These are phyloP conservation scores for Mactra quadrangularis DNA, from an alignment of 1,140 invertebrate species.

Conservation along the genomic window DNA sequence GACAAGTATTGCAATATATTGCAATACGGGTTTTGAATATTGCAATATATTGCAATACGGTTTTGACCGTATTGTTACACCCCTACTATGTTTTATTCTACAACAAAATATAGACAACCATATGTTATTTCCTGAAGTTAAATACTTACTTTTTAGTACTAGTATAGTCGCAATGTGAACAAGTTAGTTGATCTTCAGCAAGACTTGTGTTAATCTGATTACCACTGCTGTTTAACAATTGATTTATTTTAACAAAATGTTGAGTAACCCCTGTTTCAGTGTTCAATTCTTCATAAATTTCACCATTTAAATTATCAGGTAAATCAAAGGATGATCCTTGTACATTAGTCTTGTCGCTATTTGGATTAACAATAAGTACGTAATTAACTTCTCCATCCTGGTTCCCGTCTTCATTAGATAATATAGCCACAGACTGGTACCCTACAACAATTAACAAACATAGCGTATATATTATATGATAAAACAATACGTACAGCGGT, in stretches of 20 bases:
- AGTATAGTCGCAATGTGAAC: conserved; percentile 95
- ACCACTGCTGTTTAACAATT: conserved; percentile 4
- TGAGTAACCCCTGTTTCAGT: conserved; percentile 87
- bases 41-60: too few species aligned
- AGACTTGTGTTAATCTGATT: not conserved
- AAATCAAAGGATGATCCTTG: conserved; percentile 45
- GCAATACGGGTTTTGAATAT: too few species aligned
- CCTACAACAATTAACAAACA: too few species aligned
- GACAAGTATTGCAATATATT: too few species aligned
- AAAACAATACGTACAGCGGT: too few species aligned
- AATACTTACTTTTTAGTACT: conserved; percentile 89
- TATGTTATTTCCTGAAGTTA: too few species aligned
- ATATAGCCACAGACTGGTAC: conserved; percentile 93
- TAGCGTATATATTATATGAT: too few species aligned
- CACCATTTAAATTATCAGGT: conserved; percentile 40
- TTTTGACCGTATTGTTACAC: too few species aligned
- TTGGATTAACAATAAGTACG: conserved; percentile 92
- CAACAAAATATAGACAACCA: too few species aligned
- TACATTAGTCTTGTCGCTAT: conserved; percentile 77
- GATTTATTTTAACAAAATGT: conserved; percentile 85
- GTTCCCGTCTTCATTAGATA: conserved; percentile 90
- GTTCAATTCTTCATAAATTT: conserved; percentile 85
- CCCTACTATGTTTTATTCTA: too few species aligned
- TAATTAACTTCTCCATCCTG: conserved; percentile 91
- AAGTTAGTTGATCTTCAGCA: conserved; percentile 87